phyloP scores from a whole-genome alignment of 2,888 invertebrate species.

The Dryobota labecula region DNA sequence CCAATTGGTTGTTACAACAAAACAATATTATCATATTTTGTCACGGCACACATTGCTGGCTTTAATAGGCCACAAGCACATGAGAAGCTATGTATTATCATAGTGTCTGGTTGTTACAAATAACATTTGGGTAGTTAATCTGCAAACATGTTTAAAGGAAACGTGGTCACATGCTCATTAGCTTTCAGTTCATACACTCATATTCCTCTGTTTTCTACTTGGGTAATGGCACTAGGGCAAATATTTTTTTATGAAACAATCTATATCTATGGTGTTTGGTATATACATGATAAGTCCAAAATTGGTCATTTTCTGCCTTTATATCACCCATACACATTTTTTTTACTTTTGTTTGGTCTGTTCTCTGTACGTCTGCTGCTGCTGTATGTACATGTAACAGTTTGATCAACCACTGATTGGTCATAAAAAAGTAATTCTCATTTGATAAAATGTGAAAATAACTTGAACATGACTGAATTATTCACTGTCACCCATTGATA shows the following conservation, averaged over 20 bases:
- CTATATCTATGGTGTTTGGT: not conserved
- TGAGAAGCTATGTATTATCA: not conserved
- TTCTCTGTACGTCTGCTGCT: no score
- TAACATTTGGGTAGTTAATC: not conserved
- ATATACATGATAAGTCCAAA: no score
- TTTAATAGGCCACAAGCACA: not conserved
- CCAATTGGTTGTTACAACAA: not conserved
- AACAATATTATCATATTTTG: not conserved
- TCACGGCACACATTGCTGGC: not conserved
- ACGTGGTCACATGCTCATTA: not conserved
- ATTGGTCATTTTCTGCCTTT: no score
- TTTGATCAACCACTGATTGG: no score
- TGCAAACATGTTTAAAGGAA: not conserved
- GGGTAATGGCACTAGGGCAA: not conserved
- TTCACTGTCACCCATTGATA: no score
- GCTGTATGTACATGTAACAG: no score
- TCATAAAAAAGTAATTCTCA: no score
- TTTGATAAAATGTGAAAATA: no score
- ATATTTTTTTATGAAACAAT: not conserved
- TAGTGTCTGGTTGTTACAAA: not conserved
- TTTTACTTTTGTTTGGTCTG: no score
- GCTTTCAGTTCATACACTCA: not conserved
- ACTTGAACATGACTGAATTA: no score
- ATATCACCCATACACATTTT: no score
- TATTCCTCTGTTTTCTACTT: not conserved